A percentile compares a stretch with the other conserved stretches of the same genome.
phyloP scores from a whole-genome alignment of 2,113 vertebrate genomes.

The Centropristis striata region DNA sequence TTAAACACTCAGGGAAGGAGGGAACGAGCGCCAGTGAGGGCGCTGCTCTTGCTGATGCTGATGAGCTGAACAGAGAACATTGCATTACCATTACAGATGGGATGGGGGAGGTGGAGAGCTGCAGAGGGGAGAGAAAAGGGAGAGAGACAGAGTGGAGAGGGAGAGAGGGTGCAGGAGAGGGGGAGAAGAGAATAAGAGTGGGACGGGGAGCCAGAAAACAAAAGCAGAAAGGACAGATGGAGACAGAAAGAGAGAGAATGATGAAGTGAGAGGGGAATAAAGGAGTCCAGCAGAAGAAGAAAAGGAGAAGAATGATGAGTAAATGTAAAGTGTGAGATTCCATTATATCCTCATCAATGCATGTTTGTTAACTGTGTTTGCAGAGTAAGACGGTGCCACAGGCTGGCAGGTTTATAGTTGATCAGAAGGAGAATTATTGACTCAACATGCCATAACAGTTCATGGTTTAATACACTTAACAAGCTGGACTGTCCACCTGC shows the following conservation, averaged over 20 bases:
- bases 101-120: background rate
- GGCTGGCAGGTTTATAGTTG: no score
- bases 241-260: background rate
- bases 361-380: slow-evolving; percentile 13
- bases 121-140: background rate
- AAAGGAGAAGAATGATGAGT: background rate
- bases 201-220: background rate
- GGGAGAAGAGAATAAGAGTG: background rate
- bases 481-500: no score
- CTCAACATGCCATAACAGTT: no score
- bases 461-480: no score
- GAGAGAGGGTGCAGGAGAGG: background rate
- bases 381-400: background rate
- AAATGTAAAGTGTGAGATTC: background rate
- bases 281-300: background rate
- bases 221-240: background rate
- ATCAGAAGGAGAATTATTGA: no score
- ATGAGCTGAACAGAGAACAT: slow-evolving; percentile 62
- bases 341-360: slow-evolving; percentile 13
- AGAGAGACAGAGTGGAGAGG: background rate
- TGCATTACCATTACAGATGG: slow-evolving; percentile 60
- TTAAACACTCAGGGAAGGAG: slow-evolving; percentile 64
- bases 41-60: slow-evolving; percentile 47
- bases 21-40: slow-evolving; percentile 40
- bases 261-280: background rate